These are phyloP conservation scores for Centropus bengalensis DNA, from an alignment of 2,113 vertebrate species.

Conservation along the genomic window DNA sequence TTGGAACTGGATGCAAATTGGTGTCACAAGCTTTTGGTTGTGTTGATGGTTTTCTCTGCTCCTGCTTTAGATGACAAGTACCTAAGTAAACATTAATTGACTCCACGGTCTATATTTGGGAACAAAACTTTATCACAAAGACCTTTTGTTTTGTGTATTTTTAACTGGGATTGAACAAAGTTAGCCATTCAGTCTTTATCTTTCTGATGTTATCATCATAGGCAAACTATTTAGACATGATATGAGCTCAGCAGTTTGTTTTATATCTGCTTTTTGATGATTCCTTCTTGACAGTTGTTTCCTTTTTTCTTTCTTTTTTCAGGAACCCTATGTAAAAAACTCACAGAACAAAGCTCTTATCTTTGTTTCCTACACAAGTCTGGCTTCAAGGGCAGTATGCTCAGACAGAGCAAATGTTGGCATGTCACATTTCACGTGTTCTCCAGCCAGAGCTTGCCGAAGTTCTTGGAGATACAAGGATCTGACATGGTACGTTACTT, in stretches of 20 bases:
- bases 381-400: background rate
- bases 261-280: slow-evolving; percentile 37
- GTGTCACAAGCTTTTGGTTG: slow-evolving; percentile 75
- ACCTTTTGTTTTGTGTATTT: background rate
- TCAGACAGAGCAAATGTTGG: slow-evolving; percentile 16
- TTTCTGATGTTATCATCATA: slow-evolving; percentile 39
- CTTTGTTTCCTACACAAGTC: background rate
- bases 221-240: slow-evolving; percentile 40
- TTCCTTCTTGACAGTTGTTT: background rate
- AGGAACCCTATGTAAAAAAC: background rate
- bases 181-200: slow-evolving; percentile 39
- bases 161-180: slow-evolving; percentile 24
- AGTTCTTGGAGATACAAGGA: background rate
- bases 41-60: slow-evolving; percentile 85
- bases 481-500: background rate
- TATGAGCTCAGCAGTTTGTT: slow-evolving; percentile 32
- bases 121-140: slow-evolving; percentile 27
- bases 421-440: background rate
- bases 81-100: slow-evolving; percentile 68
- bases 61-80: slow-evolving; percentile 72
- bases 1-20: slow-evolving; percentile 84
- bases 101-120: slow-evolving; percentile 20
- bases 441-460: background rate
- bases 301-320: background rate
- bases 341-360: background rate